Base-by-base conservation (phyloP, 2,888 invertebrate species). In the Nomada fucata region DNA sequence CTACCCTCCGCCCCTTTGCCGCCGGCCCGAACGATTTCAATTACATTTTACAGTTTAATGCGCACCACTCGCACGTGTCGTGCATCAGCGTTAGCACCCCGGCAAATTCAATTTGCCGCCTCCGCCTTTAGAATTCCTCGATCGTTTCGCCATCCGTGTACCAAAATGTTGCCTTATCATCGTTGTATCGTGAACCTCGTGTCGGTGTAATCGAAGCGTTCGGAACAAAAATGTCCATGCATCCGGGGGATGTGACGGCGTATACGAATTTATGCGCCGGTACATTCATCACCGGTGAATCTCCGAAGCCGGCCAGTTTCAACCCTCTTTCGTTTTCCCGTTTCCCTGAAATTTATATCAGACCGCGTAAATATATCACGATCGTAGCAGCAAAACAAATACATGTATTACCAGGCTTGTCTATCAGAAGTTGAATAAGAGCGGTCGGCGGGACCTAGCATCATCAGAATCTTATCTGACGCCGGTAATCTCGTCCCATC, bases 391-490 rank as follows among this genome's bases (percentile, higher is more conserved):
- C 53, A 42, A 74, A 83, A 74, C 73, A 68, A 75, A 68, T 75
- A 77, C 77, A 75, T 44, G 67, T 69, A 78, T 83, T 83, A 75
- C 75, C 75, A 26, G 47, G 44, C 68, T 71, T 82, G 82, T 82
- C 83, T 82, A 83, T 83, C 83, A 72, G 65, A 15, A 65, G 61
- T 18, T 44, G 72, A 75, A 78, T 82, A 78, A 76, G 78, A 76
- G 63, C 44, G 55, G 15, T 50, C 61, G 77, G 68, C 84, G 74
- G 79, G 79, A 80, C 82, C 79, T 80, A 76, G 84, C 86, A 86
- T 86, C 86, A 86, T 86, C 86, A 78, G 79, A 82, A 86, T 86
- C 86, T 86, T 86, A 86, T 86, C 86, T 82, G 77, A 64, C 75
- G 70, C 20, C 60, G 77, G 82, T 86, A 86, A 86, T 86, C 86